These are phyloP conservation scores for Mechanitis messenoides DNA, from an alignment of 2,888 invertebrate species.

Conservation along the genomic window DNA sequence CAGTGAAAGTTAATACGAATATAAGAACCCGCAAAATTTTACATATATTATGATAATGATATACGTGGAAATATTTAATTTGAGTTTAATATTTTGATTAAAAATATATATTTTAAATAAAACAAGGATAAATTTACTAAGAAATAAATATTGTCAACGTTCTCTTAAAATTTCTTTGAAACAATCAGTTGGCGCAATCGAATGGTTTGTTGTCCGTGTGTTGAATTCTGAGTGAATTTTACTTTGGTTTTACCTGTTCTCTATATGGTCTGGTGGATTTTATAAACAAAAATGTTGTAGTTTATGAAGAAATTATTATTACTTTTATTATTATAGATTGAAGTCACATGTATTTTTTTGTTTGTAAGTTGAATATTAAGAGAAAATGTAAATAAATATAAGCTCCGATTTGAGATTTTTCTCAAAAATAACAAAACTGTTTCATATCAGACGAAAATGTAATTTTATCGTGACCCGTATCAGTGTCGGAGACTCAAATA, in stretches of 20 bases:
- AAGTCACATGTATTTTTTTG: no score
- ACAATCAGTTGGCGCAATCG: slow-evolving; percentile 26
- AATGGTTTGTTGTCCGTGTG: slow-evolving; percentile 26
- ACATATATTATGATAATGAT: slow-evolving; percentile 1
- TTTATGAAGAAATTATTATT: neutral
- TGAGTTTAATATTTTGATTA: slow-evolving; percentile 13
- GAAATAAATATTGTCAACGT: slow-evolving; percentile 11
- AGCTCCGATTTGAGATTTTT: no score
- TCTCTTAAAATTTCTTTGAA: slow-evolving; percentile 24
- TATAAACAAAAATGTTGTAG: neutral
- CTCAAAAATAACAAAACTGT: no score
- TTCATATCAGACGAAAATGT: no score
- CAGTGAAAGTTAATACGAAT: slow-evolving; percentile 21
- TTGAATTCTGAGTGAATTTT: slow-evolving; percentile 15
- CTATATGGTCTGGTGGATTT: neutral
- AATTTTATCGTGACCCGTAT: no score
- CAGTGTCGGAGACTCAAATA: no score
- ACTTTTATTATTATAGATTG: no score
- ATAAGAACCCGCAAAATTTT: slow-evolving; percentile 21
- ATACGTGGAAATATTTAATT: slow-evolving; percentile 12
- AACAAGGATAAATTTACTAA: slow-evolving; percentile 6
- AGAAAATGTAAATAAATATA: no score
- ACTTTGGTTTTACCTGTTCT: slow-evolving; percentile 7
- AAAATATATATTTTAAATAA: neutral
- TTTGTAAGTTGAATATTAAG: no score